Base-by-base conservation (phyloP, 2,113 vertebrate genomes). In the Ptyas mucosa region DNA sequence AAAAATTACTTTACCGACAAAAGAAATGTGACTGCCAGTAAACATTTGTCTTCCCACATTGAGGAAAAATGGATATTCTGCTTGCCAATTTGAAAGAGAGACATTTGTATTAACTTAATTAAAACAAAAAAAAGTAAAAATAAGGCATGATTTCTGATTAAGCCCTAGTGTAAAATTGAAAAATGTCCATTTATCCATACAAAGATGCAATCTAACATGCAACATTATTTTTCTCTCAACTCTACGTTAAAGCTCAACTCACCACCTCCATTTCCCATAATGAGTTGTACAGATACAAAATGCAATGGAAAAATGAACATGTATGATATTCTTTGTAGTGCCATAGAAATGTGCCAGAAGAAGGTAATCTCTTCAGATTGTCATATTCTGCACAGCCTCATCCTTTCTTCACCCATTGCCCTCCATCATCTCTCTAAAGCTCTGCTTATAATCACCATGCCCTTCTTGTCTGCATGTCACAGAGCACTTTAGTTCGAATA, bases 321-420 rank as follows among this genome's bases (percentile, higher is more conserved):
- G 29, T 90, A 34, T 54, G 6, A 10, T 58, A 57, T 34, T 89
- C 52, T 34, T 95, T 89, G 54, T 93, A 29, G 29, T 94, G 58
- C 34, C 89, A 92, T 64, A 85, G 92, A 75, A 90, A 69, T 52
- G 39, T 91, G 85, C 64, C 90, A 46, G 0, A 8, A 8, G 43
- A 53, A 61, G 34, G 20, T 92, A 90, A 58, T 46, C 26, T 43
- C 64, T 39, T 90, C 53, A 46, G 55, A 90, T 94, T 93, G 39
- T 54, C 91, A 46, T 52, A 34, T 89, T 81, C 89, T 58, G 4
- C 12, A 34, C 81, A 93, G 4, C 2, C 24, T 43, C 23, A 87
- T 18, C 61, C 54, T 61, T 92, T 58, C 39, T 69, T 92, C 51
- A 58, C 14, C 39, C 21, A 75, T 93, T 91, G 89, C 93, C 87